Evolutionary conservation across 2,888 invertebrate genomes (phyloP).

Genomic region (Drosophila sordidula): DNA sequence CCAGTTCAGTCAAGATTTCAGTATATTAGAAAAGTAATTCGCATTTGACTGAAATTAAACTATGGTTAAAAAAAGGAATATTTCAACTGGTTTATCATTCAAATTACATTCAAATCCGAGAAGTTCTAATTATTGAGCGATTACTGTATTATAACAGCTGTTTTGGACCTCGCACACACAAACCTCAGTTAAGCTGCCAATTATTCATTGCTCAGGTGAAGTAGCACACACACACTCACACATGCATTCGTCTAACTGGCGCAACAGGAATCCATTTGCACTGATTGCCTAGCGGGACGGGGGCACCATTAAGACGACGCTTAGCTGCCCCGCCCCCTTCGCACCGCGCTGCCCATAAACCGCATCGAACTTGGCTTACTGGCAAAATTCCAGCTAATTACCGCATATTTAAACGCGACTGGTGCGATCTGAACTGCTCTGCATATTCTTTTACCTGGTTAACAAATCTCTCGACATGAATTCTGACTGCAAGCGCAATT

Average conservation of each 20-base stretch:
- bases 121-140: background rate
- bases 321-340: background rate
- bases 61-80: too few relatives aligned
- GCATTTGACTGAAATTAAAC: too few relatives aligned
- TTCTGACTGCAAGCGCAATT: constrained; percentile 35
- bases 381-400: constrained; percentile 66
- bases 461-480: constrained; percentile 44
- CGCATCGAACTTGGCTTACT: constrained; percentile 43
- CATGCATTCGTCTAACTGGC: constrained; percentile 12
- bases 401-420: constrained; percentile 43
- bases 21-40: too few relatives aligned
- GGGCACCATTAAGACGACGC: constrained; percentile 9
- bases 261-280: constrained; percentile 66
- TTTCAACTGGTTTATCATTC: too few relatives aligned
- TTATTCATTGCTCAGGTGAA: constrained; percentile 50
- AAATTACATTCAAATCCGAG: too few relatives aligned
- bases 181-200: constrained; percentile 36
- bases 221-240: constrained; percentile 9
- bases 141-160: constrained; percentile 27
- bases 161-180: constrained; percentile 11
- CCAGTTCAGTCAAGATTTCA: too few relatives aligned
- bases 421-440: background rate
- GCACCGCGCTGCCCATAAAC: background rate
- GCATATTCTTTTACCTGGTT: constrained; percentile 45
- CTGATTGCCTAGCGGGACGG: constrained; percentile 56